phyloP scores from a whole-genome alignment of 2,113 vertebrate species.

The Grallaria varia region DNA sequence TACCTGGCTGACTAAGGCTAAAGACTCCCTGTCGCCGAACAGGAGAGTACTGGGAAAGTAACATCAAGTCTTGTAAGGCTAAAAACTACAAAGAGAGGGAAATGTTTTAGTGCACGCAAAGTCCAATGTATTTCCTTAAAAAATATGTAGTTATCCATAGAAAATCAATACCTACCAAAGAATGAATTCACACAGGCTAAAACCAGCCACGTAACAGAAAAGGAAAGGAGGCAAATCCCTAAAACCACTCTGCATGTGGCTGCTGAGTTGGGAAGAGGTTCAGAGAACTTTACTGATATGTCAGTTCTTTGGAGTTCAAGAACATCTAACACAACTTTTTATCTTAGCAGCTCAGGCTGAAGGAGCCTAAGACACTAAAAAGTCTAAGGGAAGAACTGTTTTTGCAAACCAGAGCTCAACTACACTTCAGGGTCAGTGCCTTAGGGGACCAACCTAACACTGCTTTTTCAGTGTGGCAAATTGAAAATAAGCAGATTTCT shows the following conservation, averaged over 20 bases:
- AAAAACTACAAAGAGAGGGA: constrained; percentile 80
- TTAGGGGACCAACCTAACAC: background rate
- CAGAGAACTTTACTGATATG: background rate
- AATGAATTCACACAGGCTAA: background rate
- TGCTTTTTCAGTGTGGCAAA: background rate
- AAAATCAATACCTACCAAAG: background rate
- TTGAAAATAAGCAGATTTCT: background rate
- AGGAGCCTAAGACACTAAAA: background rate
- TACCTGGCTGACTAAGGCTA: constrained; percentile 97
- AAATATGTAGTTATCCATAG: background rate
- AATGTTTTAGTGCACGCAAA: background rate
- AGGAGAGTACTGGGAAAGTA: constrained; percentile 90
- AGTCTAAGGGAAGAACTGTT: background rate
- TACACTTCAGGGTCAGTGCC: background rate
- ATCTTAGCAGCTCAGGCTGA: background rate
- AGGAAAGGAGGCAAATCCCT: background rate
- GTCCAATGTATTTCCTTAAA: background rate
- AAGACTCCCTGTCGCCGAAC: constrained; percentile 89
- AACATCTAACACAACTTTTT: background rate
- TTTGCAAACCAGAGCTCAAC: background rate
- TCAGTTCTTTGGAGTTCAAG: background rate
- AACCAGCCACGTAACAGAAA: background rate
- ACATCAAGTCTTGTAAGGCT: constrained; percentile 92
- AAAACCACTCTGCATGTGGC: background rate
- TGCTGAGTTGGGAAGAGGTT: background rate